Evolutionary conservation across 2,888 invertebrate species (phyloP), one percentile per base, ranked within the genome.

Genomic region (Crocallis elinguaria): DNA sequence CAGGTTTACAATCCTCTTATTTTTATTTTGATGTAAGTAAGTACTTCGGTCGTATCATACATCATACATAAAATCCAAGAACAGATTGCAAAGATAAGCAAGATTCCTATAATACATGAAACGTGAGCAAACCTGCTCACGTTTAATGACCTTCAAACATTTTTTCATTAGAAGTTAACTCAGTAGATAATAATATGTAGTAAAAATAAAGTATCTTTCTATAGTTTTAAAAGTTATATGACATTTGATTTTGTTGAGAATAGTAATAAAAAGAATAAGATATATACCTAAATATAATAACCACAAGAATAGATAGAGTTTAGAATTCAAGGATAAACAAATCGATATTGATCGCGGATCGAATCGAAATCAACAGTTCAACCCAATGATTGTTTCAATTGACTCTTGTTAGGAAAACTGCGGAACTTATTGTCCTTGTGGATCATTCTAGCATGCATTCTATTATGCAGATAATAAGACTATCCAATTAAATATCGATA

Each of bases 311-410:
- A 19, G 11, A 32, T 13, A 12, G 14, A 56, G 59, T 57, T 49
- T 50, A 45, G 42, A 61, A 54, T 63, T 63, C 67, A 71, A 74
- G 72, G 69, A 57, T 62, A 17, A 32, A 55, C 35, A 52, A 50
- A 43, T 58, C 62, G 56, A 56, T 57, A 51, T 14, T 27, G 51
- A 61, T 63, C 64, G 25, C 39, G 12, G 30, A 25, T 21, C 11
- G 30, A 36, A 43, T 33, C 36, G 11, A 52, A n/a, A 48, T 45
- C 37, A 35, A 33, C 42, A 33, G 49, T 50, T 51, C 35, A 23
- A 11, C 36, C 6, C 8, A 45, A 37, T 45, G 41, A 60, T 58
- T 60, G 58, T 30, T 54, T 50, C 60, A 60, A 68, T 75, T 71
- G 64, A 66, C 66, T 64, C 61, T 62, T 59, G 62, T 73, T 75